phyloP scores from a whole-genome alignment of 2,113 vertebrate genomes.

The Eptatretus burgeri region DNA sequence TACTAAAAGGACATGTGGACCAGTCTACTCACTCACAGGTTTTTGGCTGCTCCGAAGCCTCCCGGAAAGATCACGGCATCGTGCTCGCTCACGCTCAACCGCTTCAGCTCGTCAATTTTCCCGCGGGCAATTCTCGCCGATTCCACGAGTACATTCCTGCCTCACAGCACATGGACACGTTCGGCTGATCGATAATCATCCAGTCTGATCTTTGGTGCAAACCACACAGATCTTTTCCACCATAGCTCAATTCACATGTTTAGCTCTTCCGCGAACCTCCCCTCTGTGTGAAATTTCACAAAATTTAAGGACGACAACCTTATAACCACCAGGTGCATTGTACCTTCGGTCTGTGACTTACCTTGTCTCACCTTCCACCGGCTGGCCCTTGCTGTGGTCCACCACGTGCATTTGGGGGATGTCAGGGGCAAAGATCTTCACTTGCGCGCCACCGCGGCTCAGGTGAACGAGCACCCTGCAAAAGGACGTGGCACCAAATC shows the following conservation, averaged over 20 bases:
- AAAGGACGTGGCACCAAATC: no score
- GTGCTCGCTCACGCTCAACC: slow-evolving; percentile 24
- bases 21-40: slow-evolving; percentile 23
- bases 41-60: slow-evolving; percentile 28
- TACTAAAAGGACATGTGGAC: background rate
- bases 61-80: slow-evolving; percentile 66
- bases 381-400: slow-evolving; percentile 52
- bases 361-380: slow-evolving; percentile 29
- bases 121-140: slow-evolving; percentile 72
- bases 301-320: background rate
- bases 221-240: no score
- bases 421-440: slow-evolving; percentile 59
- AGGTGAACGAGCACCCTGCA: slow-evolving; percentile 38
- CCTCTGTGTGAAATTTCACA: no score
- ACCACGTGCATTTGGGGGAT: slow-evolving; percentile 61
- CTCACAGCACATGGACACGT: background rate
- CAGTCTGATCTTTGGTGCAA: no score
- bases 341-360: slow-evolving; percentile 8
- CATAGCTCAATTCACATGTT: no score
- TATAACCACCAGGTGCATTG: background rate
- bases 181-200: no score
- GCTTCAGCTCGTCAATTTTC: slow-evolving; percentile 31
- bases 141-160: slow-evolving; percentile 49
- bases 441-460: slow-evolving; percentile 32
- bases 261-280: no score